Conservation (phyloP, 2,888 invertebrate species). For the Nemurella pictetii region DNA sequence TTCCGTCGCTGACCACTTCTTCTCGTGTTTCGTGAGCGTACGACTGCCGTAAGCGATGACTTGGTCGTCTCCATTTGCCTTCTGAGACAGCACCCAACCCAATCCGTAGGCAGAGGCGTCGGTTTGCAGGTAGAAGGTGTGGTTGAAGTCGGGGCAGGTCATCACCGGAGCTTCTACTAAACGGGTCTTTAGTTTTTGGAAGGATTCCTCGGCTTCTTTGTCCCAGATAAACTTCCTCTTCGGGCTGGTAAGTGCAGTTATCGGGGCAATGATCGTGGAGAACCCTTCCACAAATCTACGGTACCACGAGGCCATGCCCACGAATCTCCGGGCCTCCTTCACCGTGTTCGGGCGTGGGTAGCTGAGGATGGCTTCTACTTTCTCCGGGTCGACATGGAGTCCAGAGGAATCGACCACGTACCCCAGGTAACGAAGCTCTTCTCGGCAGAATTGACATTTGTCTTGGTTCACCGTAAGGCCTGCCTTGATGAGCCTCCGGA, state of each 20-base stretch:
- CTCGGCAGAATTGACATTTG: too few relatives aligned
- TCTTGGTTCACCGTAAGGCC: too few relatives aligned
- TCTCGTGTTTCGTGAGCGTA: conserved; percentile 1
- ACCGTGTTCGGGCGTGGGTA: conserved; percentile 43
- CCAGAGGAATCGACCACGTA: too few relatives aligned
- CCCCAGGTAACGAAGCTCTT: too few relatives aligned
- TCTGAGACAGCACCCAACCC: too few relatives aligned
- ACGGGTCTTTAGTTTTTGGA: too few relatives aligned
- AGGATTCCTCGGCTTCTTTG: conserved; percentile 23
- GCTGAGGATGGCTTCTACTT: neutral
- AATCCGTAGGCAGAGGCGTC: too few relatives aligned
- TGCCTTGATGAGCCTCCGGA: too few relatives aligned
- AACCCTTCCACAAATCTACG: conserved; percentile 42
- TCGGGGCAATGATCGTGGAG: neutral
- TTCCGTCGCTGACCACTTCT: conserved; percentile 14
- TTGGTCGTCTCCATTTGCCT: conserved; percentile 29
- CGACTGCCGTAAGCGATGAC: conserved; percentile 24
- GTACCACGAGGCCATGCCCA: conserved; percentile 46
- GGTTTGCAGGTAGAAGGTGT: too few relatives aligned
- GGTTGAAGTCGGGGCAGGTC: too few relatives aligned
- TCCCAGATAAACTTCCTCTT: conserved; percentile 26
- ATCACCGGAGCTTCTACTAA: too few relatives aligned
- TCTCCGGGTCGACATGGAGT: too few relatives aligned
- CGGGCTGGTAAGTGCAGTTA: conserved; percentile 4
- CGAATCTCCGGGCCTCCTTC: conserved; percentile 46